Conservation (phyloP, 1,140 invertebrate genomes). For the Musca domestica region DNA sequence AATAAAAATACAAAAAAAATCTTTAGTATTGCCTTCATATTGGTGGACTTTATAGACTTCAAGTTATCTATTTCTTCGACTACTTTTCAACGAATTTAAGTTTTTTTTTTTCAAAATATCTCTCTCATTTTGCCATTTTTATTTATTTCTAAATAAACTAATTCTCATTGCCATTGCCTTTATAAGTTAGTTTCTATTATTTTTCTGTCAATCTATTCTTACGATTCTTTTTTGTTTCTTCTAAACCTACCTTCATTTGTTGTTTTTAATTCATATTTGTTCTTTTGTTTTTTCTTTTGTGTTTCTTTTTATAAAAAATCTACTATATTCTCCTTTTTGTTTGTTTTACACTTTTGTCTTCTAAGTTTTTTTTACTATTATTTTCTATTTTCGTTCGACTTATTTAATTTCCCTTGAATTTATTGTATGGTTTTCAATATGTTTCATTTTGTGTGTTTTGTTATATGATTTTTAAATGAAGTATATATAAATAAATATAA, state of each 20-base stretch:
- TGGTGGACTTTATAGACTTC: too few species aligned
- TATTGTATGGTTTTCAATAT: conserved; percentile 22
- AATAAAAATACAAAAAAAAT: too few species aligned
- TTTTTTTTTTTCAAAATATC: conserved; percentile 6
- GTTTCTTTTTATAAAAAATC: conserved; percentile 13
- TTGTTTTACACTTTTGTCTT: conserved; percentile 11
- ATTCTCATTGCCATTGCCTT: not conserved
- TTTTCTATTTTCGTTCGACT: conserved; percentile 1
- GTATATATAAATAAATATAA: too few species aligned
- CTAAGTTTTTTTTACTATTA: not conserved
- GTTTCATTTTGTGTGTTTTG: conserved; percentile 2
- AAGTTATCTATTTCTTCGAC: too few species aligned
- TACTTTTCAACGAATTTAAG: too few species aligned
- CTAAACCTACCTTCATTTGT: conserved; percentile 14
- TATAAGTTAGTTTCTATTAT: not conserved
- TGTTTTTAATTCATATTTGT: too few species aligned
- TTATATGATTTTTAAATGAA: too few species aligned
- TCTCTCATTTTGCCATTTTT: not conserved
- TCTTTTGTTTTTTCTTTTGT: not conserved
- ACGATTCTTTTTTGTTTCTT: not conserved
- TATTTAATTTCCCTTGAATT: conserved; percentile 20
- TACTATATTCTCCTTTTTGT: conserved; percentile 7
- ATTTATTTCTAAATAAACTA: conserved; percentile 10
- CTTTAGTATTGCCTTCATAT: too few species aligned
- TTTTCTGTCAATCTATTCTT: conserved; percentile 3